Conservation (phyloP, 2,113 vertebrate species). For the Ellobius talpinus region DNA sequence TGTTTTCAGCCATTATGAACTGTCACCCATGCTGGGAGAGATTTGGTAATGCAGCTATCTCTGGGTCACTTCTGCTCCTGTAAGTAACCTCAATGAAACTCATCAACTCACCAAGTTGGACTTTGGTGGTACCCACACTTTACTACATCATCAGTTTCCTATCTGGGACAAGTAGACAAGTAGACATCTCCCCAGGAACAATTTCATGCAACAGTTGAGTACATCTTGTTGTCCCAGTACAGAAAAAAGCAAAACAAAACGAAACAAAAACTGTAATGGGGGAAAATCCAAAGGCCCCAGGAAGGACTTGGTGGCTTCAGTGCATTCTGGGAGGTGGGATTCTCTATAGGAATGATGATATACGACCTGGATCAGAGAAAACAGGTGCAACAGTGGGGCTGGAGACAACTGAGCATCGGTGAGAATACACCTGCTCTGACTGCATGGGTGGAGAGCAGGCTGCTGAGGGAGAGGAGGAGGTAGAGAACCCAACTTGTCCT, state of each 20-base stretch:
- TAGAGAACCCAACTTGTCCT: neutral
- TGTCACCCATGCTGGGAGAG: neutral
- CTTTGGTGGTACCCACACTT: neutral
- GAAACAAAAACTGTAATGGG: neutral
- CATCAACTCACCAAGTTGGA: neutral
- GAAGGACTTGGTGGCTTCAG: too few relatives aligned
- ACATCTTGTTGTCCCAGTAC: neutral
- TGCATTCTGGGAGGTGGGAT: neutral
- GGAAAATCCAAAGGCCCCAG: too few relatives aligned
- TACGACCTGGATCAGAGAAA: neutral
- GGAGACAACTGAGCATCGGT: neutral
- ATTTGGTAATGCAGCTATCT: neutral
- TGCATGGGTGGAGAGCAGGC: accelerated
- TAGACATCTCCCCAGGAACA: neutral
- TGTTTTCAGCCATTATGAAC: neutral
- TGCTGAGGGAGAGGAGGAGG: accelerated
- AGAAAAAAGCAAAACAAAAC: too few relatives aligned
- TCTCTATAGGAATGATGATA: neutral
- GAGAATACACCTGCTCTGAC: neutral
- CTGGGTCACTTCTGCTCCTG: neutral
- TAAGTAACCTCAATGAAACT: neutral
- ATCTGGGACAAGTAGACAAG: neutral
- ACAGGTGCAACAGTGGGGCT: accelerated
- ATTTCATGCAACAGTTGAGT: neutral
- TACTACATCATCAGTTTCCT: neutral